Evolutionary conservation across 2,113 vertebrate genomes (phyloP).

Genomic region (Lagopus leucura): DNA sequence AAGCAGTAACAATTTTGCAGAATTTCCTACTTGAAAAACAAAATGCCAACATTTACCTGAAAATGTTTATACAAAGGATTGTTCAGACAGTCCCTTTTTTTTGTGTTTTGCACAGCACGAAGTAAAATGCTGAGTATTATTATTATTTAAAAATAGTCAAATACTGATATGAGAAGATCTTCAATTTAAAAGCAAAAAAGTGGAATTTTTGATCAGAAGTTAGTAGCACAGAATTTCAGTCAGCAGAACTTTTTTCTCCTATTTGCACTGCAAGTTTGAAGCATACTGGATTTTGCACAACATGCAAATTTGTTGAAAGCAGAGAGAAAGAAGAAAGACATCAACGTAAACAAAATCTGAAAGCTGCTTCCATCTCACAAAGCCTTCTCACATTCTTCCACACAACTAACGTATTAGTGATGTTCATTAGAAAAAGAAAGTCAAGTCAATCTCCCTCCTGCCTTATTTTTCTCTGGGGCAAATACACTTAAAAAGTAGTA

Average conservation of each 20-base stretch:
- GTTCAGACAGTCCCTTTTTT: background rate
- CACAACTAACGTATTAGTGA: background rate
- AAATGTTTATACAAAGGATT: background rate
- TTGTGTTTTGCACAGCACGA: background rate
- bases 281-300: background rate
- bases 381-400: background rate
- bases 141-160: background rate
- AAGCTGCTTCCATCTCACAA: background rate
- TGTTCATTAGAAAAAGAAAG: background rate
- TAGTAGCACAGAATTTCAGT: background rate
- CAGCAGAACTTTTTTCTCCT: background rate
- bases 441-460: background rate
- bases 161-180: background rate
- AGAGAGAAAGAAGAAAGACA: background rate
- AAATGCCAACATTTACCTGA: background rate
- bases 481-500: background rate
- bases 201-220: background rate
- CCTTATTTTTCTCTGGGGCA: background rate
- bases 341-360: background rate
- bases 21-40: background rate
- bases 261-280: background rate
- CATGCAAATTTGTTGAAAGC: background rate
- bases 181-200: background rate
- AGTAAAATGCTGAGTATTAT: background rate
- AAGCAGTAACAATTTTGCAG: background rate